phyloP scores from a whole-genome alignment of 2,113 vertebrate species.

The Rafetus swinhoei region DNA sequence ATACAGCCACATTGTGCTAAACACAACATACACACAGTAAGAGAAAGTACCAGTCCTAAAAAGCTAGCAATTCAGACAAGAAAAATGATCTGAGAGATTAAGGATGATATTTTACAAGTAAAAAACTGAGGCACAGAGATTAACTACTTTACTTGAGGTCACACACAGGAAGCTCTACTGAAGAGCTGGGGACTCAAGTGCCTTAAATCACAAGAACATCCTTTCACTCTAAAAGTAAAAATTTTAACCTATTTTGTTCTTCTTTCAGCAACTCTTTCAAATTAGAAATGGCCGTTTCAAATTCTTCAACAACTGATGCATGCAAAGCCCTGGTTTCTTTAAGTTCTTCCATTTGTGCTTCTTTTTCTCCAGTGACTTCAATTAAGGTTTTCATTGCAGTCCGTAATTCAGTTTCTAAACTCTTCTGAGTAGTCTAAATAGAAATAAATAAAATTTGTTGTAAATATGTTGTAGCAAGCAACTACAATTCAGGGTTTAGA shows the following conservation, averaged over 20 bases:
- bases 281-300: constrained; percentile 72
- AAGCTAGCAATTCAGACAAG: neutral
- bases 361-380: constrained; percentile 82
- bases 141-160: neutral
- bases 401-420: constrained; percentile 78
- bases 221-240: neutral
- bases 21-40: neutral
- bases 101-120: neutral
- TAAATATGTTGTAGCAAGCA: neutral
- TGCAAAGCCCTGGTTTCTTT: constrained; percentile 76
- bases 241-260: constrained; percentile 84
- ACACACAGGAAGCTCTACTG: neutral
- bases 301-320: constrained; percentile 74
- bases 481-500: neutral
- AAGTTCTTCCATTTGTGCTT: constrained; percentile 81
- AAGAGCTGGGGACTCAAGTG: neutral
- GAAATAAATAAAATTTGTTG: constrained; percentile 21
- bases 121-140: neutral
- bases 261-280: constrained; percentile 79
- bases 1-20: neutral
- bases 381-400: constrained; percentile 73
- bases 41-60: neutral
- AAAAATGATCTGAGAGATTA: neutral
- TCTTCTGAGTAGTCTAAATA: constrained; percentile 77
- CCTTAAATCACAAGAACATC: neutral